Conservation (phyloP, 1,140 invertebrate species). For the Bombus sibiricus region DNA sequence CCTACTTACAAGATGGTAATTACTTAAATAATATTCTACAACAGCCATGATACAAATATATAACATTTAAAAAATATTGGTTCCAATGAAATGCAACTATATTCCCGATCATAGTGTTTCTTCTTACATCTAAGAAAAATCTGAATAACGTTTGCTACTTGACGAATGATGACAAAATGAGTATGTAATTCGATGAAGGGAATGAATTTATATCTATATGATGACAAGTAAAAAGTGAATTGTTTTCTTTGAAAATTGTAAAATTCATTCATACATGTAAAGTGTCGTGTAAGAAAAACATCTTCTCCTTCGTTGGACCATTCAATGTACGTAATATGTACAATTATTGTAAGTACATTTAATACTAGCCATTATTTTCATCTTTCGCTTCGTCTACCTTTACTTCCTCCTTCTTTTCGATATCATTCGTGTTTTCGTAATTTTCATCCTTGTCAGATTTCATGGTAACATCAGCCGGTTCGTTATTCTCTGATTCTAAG, state of each 20-base stretch:
- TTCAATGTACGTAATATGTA: conserved; percentile 70
- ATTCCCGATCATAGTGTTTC: background rate
- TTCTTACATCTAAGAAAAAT: conserved; percentile 24
- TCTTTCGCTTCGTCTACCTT: conserved; percentile 66
- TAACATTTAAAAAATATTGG: conserved; percentile 54
- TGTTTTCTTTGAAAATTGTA: conserved; percentile 37
- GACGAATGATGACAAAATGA: conserved; percentile 36
- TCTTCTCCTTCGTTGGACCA: conserved; percentile 49
- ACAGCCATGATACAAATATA: conserved; percentile 43
- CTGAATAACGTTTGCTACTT: background rate
- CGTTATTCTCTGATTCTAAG: conserved; percentile 47
- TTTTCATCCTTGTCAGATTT: conserved; percentile 68
- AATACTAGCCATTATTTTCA: conserved; percentile 77
- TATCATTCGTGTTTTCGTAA: conserved; percentile 63
- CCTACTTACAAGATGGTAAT: conserved; percentile 14
- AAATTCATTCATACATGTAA: conserved; percentile 24
- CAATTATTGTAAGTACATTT: conserved; percentile 66
- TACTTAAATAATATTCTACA: conserved; percentile 32
- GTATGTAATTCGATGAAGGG: conserved; percentile 21
- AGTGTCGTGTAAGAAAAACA: conserved; percentile 48
- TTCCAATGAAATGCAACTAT: conserved; percentile 16
- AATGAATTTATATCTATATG: conserved; percentile 37
- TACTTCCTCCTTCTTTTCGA: conserved; percentile 61
- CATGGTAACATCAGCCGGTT: conserved; percentile 43
- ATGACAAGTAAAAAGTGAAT: conserved; percentile 45